Evolutionary conservation across 2,888 invertebrate genomes (phyloP), one percentile per base, ranked within the genome.

Genomic region (Eudasyphora cyanicolor): DNA sequence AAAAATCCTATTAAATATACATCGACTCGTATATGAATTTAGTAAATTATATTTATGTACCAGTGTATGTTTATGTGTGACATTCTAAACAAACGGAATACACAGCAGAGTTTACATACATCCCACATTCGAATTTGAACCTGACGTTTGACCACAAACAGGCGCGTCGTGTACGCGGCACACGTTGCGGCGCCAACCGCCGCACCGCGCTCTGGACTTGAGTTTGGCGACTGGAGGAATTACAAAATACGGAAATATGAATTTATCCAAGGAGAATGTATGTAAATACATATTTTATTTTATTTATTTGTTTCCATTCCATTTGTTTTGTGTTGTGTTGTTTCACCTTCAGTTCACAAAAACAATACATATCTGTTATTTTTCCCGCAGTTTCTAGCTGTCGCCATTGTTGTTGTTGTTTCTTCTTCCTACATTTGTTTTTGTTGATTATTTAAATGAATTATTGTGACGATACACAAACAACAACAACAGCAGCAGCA

Each of bases 231-330:
- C 81, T 80, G 80, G 80, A 79, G 32, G 62, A 69, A 69, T 29
- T n/a, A n/a, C n/a, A n/a, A 62, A 49, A 35, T 19, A 77, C 76
- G 82, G 82, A 84, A 84, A 76, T 74, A 86, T 86, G 86, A 85
- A 85, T 86, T 83, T 84, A 79, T 84, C 85, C 75, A 86, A 86
- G 84, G 85, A 86, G 82, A 86, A 86, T 76, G 86, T 86, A 85
- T 76, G 86, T 86, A 85, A 84, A 79, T n/a, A n/a, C n/a, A n/a
- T 84, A 84, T 75, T 75, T 69, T 57, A 54, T 83, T 84, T 83
- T 19, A n/a, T n/a, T n/a, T n/a, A 64, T 82, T 73, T 71, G 29
- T 45, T 78, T 60, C 64, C 2, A 2, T 79, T 69, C 60, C 49
- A 45, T 75, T 75, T 79, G 42, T 62, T 83, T 24, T 60, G 29